Evolutionary conservation across 2,113 vertebrate species (phyloP).

Genomic region (Pandion haliaetus): DNA sequence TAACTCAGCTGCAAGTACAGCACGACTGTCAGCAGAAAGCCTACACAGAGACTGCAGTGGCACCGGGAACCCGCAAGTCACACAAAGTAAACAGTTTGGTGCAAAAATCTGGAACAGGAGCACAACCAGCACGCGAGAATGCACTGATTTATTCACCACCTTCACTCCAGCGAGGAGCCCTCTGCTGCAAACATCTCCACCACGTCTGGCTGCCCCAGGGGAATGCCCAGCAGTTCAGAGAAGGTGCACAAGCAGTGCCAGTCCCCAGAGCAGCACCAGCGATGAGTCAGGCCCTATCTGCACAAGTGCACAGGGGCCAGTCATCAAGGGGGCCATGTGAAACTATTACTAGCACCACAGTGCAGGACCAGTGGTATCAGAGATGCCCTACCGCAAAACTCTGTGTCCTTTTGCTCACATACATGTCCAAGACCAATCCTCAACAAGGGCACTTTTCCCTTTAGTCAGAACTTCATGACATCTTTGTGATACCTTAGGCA

Average conservation of each 20-base stretch:
- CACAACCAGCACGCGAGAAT: neutral
- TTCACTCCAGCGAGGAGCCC: neutral
- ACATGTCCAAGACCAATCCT: neutral
- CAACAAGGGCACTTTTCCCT: neutral
- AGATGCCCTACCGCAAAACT: accelerated
- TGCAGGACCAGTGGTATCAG: accelerated
- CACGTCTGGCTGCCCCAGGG: neutral
- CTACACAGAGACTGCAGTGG: neutral
- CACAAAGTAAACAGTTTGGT: slow-evolving; percentile 2
- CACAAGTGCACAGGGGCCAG: neutral
- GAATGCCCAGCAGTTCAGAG: neutral
- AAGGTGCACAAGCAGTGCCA: neutral
- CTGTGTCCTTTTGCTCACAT: neutral
- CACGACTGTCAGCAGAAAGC: neutral
- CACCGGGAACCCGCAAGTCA: neutral
- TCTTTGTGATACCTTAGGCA: slow-evolving; percentile 64
- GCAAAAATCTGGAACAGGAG: neutral
- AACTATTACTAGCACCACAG: neutral
- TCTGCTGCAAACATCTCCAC: neutral
- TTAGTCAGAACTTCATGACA: neutral
- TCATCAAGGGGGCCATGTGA: neutral
- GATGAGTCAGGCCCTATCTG: neutral
- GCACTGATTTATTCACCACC: neutral
- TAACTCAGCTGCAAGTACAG: neutral
- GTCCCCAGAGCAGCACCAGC: neutral